Evolutionary conservation across 2,797 vertebrate genomes (phyloP), one percentile per base, ranked within the genome.

Genomic region (Saguinus oedipus): DNA sequence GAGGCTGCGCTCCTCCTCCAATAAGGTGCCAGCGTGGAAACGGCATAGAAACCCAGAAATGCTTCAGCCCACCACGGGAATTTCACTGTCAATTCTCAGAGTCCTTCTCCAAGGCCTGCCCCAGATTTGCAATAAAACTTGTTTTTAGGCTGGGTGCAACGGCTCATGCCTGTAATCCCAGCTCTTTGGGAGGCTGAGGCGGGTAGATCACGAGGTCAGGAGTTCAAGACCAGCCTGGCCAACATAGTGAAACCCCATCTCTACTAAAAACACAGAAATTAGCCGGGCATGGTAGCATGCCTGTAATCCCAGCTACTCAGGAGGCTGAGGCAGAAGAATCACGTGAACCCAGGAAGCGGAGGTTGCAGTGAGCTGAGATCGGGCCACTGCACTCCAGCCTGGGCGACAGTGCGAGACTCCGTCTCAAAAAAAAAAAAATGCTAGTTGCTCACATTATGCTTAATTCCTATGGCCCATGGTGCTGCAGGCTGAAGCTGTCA

Each of bases 11-110:
- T 95, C 94, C 55, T 36, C 1, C 68, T 78, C 97, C 96, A 97
- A 96, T 98, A 95, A 96, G 53, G 57, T 27, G 82, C 59, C 74
- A 85, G n/a, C 33, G 2, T 46, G 42, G 90, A 96, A 97, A 94
- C 83, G 48, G 79, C 86, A 97, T 15, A 94, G 95, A 96, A 96
- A 94, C 95, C 55, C 78, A 97, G 96, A 97, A 96, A 97, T 22
- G 64, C 59, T 64, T 92, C 90, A 88, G 85, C 48, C 93, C 81
- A 57, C 68, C 33, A 36, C 80, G 95, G 90, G 74, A 97, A 97
- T 95, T 88, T 94, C 15, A 12, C 68, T 90, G 48, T 84, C 88
- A 50, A 36, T 94, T 91, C 82, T 83, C 92, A 39, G 48, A 93
- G 79, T 76, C 75, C 44, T 92, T 95, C 86, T 94, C 82, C 55